Percentiles rank a stretch among this genome's conserved stretches.
phyloP scores from a whole-genome alignment of 2,888 invertebrate species.

The Dysmachus trigonus region DNA sequence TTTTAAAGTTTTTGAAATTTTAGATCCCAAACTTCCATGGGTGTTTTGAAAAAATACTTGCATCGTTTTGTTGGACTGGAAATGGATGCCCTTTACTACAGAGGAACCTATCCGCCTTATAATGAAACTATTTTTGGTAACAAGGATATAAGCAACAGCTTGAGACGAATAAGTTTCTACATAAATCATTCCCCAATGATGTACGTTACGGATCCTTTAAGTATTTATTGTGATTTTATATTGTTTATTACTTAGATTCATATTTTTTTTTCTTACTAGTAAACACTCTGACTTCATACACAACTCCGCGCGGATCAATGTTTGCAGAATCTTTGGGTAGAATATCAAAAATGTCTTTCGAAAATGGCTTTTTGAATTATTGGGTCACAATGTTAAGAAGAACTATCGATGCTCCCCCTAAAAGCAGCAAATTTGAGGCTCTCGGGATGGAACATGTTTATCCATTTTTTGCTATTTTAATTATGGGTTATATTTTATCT shows the following conservation, averaged over 20 bases:
- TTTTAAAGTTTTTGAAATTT: no score
- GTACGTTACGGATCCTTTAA: background rate
- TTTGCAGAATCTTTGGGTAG: background rate
- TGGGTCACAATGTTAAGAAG: background rate
- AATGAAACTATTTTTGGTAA: background rate
- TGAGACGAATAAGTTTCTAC: no score
- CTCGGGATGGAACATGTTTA: background rate
- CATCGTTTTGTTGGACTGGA: background rate
- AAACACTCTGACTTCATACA: background rate
- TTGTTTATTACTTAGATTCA: background rate
- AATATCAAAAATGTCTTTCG: background rate
- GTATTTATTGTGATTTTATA: background rate
- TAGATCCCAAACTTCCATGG: no score
- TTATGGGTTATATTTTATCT: background rate
- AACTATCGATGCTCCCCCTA: background rate
- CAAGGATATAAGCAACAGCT: background rate
- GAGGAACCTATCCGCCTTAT: background rate
- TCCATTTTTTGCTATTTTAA: background rate
- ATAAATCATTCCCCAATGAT: background rate
- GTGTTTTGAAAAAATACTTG: background rate
- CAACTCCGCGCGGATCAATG: background rate
- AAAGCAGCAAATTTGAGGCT: background rate
- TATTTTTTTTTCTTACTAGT: background rate
- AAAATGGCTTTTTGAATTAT: background rate
- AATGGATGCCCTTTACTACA: background rate